Percentiles rank a stretch among this genome's conserved stretches.
phyloP scores from a whole-genome alignment of 2,888 invertebrate species.

The Machimus rusticus region DNA sequence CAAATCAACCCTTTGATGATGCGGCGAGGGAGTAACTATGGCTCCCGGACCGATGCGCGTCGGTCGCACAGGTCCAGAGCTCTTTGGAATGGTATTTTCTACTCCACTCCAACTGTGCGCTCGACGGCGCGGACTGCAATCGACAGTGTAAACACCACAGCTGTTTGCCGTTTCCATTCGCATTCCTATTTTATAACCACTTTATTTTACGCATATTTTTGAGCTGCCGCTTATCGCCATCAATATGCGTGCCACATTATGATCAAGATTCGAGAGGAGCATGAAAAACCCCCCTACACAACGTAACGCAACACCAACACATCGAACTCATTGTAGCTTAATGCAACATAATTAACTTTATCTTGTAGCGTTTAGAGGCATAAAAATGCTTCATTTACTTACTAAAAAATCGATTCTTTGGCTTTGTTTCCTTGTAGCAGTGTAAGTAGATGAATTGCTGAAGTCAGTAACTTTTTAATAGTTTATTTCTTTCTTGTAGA shows the following conservation, averaged over 20 bases:
- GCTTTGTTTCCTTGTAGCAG: neutral
- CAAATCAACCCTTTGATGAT: neutral
- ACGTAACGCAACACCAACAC: neutral
- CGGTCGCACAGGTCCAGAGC: neutral
- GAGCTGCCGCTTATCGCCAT: neutral
- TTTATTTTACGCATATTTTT: neutral
- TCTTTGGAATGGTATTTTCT: neutral
- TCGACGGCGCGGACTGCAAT: neutral
- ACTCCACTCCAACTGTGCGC: neutral
- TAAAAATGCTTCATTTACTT: neutral
- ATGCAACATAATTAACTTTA: neutral
- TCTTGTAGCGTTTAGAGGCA: neutral
- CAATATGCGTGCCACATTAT: neutral
- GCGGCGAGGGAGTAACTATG: neutral
- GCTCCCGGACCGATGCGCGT: neutral
- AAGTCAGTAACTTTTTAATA: neutral
- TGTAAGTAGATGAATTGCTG: neutral
- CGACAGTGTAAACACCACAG: neutral
- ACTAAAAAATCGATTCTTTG: neutral
- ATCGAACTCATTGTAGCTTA: neutral
- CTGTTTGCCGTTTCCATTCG: neutral
- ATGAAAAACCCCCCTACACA: neutral
- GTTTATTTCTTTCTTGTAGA: neutral
- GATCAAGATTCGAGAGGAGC: neutral
- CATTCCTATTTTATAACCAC: neutral